phyloP scores from a whole-genome alignment of 2,888 invertebrate species.

The Athrips mouffetella region DNA sequence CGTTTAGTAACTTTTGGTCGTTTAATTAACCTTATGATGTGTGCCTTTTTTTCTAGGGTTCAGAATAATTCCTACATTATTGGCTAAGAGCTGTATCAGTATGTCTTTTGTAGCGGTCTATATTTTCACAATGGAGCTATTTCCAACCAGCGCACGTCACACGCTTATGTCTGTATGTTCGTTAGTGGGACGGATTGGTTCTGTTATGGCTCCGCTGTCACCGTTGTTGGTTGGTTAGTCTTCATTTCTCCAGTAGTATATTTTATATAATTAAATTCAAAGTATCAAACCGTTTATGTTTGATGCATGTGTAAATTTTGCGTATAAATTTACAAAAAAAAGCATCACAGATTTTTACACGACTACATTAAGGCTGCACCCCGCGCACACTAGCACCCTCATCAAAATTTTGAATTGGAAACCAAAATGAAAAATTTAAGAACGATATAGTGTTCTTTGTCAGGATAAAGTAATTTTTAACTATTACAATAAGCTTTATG shows the following conservation, averaged over 20 bases:
- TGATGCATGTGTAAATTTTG: too few species aligned
- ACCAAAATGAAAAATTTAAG: too few species aligned
- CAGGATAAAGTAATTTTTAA: too few species aligned
- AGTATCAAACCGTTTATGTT: too few species aligned
- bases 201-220: neutral
- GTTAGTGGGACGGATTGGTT: neutral
- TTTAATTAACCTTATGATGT: neutral
- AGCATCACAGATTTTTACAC: too few species aligned
- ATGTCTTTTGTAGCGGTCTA: neutral
- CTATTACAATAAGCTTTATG: too few species aligned
- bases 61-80: neutral
- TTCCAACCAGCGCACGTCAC: neutral
- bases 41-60: neutral
- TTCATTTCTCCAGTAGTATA: neutral
- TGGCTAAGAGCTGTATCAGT: neutral
- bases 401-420: too few species aligned
- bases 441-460: too few species aligned
- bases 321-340: too few species aligned
- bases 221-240: slow-evolving; percentile 10
- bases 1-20: neutral
- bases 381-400: too few species aligned
- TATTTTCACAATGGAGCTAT: neutral
- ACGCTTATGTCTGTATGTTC: neutral
- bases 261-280: too few species aligned
- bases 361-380: too few species aligned